Base-by-base conservation (phyloP, 1,140 invertebrate genomes). In the Cataglyphis hispanica region DNA sequence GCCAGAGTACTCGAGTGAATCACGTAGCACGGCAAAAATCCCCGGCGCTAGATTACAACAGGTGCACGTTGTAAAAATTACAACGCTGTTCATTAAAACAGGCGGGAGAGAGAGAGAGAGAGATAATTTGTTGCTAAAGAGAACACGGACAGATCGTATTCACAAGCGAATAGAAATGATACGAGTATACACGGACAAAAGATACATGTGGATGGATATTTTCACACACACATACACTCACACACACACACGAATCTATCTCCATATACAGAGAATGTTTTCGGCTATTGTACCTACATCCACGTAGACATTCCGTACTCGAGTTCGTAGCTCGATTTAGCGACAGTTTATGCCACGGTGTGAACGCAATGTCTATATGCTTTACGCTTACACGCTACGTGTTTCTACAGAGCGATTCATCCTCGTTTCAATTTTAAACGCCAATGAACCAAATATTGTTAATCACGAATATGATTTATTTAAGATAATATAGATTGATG, bases 1-100 rank as follows among this genome's bases (percentile, higher is more conserved):
- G 53, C 25, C 8, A 27, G 46, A 40, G 34, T 50, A 31, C 66
- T 72, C 25, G 78, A 83, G 74, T 83, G 67, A 83, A 83, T 83
- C 78, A 56, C 34, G 78, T 67, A 43, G 76, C 61, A 8, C 19
- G 50, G 53, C 27, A 40, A 83, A 81, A 83, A 83, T 74, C 67
- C 67, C 27, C 66, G 25, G 13, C 53, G 67, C 53, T 61, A 25
- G 78, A 83, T 83, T 83, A 83, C 78, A 83, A 83, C 78, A 83
- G 67, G 25, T 83, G 78, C 78, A 37, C 50, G 77, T 70, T 72
- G 78, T 61, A 72, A 58, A 83, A 83, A 83, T 83, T 83, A 83
- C 67, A 83, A 74, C 78, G 67, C 56, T 81, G 37, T 81, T 74
- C 40, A n/a, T 74, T 60, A 83, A 0, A 40, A 31, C 11, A 37